Evolutionary conservation across 2,113 vertebrate species (phyloP).

Genomic region (Sylvilagus bachmani): DNA sequence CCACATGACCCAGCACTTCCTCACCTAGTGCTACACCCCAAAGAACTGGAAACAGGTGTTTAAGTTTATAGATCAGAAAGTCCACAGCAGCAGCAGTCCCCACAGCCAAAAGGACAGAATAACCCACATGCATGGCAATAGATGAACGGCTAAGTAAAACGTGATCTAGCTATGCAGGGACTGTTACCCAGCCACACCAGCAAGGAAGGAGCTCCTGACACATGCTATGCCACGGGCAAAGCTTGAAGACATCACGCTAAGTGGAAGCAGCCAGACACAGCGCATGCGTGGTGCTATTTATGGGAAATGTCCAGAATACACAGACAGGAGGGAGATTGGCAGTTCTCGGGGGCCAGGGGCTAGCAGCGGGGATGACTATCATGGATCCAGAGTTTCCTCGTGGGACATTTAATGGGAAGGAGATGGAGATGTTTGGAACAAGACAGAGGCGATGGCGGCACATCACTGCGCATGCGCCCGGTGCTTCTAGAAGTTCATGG

Average conservation of each 20-base stretch:
- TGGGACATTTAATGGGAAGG: not conserved
- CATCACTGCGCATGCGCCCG: fast-evolving
- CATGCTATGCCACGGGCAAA: too few species aligned
- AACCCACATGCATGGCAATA: not conserved
- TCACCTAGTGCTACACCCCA: not conserved
- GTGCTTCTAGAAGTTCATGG: too few species aligned
- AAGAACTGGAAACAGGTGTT: not conserved
- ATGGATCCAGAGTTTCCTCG: not conserved
- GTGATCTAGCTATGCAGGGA: not conserved
- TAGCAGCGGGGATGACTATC: not conserved
- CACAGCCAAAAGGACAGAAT: not conserved
- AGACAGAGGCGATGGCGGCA: not conserved
- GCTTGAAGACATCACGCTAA: not conserved
- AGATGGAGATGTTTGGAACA: not conserved
- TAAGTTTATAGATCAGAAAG: not conserved
- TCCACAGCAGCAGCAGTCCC: not conserved
- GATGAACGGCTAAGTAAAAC: not conserved
- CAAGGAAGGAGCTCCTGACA: not conserved
- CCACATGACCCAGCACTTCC: not conserved
- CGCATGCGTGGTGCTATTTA: not conserved
- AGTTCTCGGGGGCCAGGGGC: not conserved
- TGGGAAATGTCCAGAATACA: not conserved
- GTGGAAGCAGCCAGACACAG: not conserved
- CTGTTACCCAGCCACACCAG: not conserved
- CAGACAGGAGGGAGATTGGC: not conserved